phyloP scores from a whole-genome alignment of 2,797 vertebrate genomes.

The Parauchenoglanis punctatus region DNA sequence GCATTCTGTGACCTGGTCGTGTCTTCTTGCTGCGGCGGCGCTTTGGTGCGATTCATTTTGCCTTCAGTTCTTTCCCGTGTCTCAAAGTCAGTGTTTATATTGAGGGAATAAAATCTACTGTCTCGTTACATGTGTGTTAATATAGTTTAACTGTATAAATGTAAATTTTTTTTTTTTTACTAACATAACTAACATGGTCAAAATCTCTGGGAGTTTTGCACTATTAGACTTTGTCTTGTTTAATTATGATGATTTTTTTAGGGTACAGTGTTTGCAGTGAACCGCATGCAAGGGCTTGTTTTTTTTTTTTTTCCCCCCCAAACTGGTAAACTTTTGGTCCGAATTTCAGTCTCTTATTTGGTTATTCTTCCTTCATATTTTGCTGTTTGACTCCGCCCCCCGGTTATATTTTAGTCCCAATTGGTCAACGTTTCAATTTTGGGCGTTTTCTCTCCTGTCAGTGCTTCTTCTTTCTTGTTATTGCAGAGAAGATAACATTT shows the following conservation, averaged over 20 bases:
- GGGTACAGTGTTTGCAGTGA: neutral
- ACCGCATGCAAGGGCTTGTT: neutral
- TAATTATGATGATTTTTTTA: neutral
- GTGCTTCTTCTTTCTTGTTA: neutral
- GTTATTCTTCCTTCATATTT: neutral
- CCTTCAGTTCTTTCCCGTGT: neutral
- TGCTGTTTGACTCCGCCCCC: neutral
- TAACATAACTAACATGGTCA: neutral
- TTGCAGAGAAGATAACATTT: neutral
- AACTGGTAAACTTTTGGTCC: neutral
- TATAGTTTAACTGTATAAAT: neutral
- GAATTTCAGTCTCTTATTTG: no score
- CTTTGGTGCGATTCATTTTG: neutral
- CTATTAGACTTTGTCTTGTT: neutral
- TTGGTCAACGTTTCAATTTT: neutral
- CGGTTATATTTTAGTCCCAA: neutral
- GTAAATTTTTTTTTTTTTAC: neutral
- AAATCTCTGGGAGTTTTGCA: constrained; percentile 10
- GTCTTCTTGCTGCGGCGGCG: neutral
- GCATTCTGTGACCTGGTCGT: neutral
- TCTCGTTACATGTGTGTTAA: neutral
- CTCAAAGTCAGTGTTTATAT: neutral
- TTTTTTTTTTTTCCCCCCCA: neutral
- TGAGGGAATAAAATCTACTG: neutral
- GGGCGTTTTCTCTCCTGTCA: neutral